Percentiles rank a stretch among this genome's conserved stretches.
These are phyloP conservation scores for Parasteatoda lunata DNA, from an alignment of 2,888 invertebrate species.

Conservation along the genomic window DNA sequence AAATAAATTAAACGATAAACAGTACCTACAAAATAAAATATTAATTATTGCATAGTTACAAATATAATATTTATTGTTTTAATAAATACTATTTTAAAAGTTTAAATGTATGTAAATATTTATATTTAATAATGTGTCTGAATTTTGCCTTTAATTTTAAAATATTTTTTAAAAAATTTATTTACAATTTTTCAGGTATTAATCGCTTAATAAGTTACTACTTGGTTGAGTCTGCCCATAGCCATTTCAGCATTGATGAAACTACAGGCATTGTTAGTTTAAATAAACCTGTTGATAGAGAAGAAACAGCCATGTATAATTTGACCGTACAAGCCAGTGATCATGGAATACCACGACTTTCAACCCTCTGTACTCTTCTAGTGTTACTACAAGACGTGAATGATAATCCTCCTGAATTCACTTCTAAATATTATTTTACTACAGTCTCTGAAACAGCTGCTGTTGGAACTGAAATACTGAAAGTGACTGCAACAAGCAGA, in stretches of 20 bases:
- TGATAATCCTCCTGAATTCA: slow-evolving; percentile 97
- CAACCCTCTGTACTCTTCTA: slow-evolving; percentile 81
- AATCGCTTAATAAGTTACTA: slow-evolving; percentile 90
- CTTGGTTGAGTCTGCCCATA: slow-evolving; percentile 81
- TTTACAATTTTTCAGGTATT: slow-evolving; percentile 76
- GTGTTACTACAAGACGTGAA: slow-evolving; percentile 92
- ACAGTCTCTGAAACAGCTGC: slow-evolving; percentile 84
- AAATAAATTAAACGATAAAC: too few relatives aligned
- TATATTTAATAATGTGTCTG: not conserved
- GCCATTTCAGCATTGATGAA: slow-evolving; percentile 85
- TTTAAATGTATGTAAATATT: not conserved
- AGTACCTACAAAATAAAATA: too few relatives aligned
- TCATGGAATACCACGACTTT: slow-evolving; percentile 84
- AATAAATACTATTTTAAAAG: not conserved
- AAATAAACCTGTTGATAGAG: slow-evolving; percentile 88
- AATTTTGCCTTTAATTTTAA: not conserved
- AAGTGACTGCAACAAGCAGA: slow-evolving; percentile 91
- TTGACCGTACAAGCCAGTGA: slow-evolving; percentile 87
- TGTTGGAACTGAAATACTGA: slow-evolving; percentile 86
- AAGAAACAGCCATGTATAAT: slow-evolving; percentile 88
- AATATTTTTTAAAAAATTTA: not conserved
- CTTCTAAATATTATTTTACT: slow-evolving; percentile 84
- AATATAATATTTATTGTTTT: too few relatives aligned
- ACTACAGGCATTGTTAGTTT: slow-evolving; percentile 91
- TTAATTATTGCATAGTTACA: too few relatives aligned